Evolutionary conservation across 2,113 vertebrate genomes (phyloP), one percentile per base, ranked within the genome.

Genomic region (Nycticebus coucang): DNA sequence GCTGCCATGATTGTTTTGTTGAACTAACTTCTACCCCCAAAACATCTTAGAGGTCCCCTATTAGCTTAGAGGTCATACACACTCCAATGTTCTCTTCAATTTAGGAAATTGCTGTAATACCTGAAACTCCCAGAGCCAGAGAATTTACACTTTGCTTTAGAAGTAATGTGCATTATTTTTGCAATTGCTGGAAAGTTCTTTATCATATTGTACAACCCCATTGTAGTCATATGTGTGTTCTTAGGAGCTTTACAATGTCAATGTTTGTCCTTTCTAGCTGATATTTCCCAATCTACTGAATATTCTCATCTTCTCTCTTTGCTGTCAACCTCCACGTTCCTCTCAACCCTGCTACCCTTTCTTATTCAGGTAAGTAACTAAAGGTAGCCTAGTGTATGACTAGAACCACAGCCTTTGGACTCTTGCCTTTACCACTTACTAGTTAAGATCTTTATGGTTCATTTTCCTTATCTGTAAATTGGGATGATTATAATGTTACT

Each of bases 41-140:
- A 93, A 30, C 19, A 37, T 64, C 59, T 55, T 37, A 62, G 28
- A 75, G 72, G n/a, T 69, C 28, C 26, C 6, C 8, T 68, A 21
- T 50, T 84, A 87, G 24, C 64, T 91, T n/a, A 33, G 59, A 95
- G 24, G 55, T 84, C 66, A 85, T 13, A 24, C 0, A 50, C 0
- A 28, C 7, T 13, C 24, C 55, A 60, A 45, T 19, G 22, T 90
- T 81, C 30, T 94, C 59, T 75, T 71, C 68, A 55, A 10, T 59
- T 78, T 95, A 68, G 66, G 30, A 74, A 11, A 95, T 85, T 92
- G 72, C 37, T 45, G 94, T 82, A 35, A 5, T 35, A 26, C n/a
- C 64, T 81, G 57, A 12, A 17, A 71, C 17, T 71, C 41, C 24
- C 59, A 68, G 30, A 4, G 28, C 14, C n/a, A 75, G 28, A 79